A percentile compares a stretch with the other conserved stretches of the same genome.
These are phyloP conservation scores for Cetoscarus ocellatus DNA, from an alignment of 2,797 vertebrate species.

Conservation along the genomic window DNA sequence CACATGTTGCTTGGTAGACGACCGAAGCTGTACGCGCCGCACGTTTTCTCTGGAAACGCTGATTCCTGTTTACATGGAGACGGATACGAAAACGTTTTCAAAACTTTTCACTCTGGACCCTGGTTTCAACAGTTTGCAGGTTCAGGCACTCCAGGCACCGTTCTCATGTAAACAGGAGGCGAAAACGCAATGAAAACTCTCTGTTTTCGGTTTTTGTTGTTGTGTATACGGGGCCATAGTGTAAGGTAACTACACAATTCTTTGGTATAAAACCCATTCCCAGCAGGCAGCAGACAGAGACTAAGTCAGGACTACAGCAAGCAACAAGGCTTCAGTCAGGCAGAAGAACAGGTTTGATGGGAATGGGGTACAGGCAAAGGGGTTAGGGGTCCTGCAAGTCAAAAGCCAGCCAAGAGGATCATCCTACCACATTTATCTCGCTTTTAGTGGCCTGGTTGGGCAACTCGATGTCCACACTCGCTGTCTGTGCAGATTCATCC, in stretches of 20 bases:
- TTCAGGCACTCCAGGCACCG: no score
- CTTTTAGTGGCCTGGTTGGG: slow-evolving; percentile 84
- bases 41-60: no score
- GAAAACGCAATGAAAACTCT: no score
- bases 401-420: slow-evolving; percentile 65
- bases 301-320: slow-evolving; percentile 38
- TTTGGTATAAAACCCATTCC: slow-evolving; percentile 14
- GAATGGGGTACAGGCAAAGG: slow-evolving; percentile 38
- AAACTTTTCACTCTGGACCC: no score
- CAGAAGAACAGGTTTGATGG: slow-evolving; percentile 40
- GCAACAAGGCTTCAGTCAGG: slow-evolving; percentile 59
- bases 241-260: not conserved
- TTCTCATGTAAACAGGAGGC: no score
- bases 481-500: slow-evolving; percentile 79
- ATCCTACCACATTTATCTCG: slow-evolving; percentile 92
- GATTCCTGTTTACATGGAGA: no score
- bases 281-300: slow-evolving; percentile 31
- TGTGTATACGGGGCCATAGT: no score
- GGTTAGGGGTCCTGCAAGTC: slow-evolving; percentile 41
- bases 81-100: no score
- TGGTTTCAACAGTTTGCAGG: no score
- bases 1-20: no score
- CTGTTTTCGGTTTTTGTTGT: no score
- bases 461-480: slow-evolving; percentile 77
- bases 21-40: no score